phyloP scores from a whole-genome alignment of 2,888 invertebrate species.

The Elegia similella region DNA sequence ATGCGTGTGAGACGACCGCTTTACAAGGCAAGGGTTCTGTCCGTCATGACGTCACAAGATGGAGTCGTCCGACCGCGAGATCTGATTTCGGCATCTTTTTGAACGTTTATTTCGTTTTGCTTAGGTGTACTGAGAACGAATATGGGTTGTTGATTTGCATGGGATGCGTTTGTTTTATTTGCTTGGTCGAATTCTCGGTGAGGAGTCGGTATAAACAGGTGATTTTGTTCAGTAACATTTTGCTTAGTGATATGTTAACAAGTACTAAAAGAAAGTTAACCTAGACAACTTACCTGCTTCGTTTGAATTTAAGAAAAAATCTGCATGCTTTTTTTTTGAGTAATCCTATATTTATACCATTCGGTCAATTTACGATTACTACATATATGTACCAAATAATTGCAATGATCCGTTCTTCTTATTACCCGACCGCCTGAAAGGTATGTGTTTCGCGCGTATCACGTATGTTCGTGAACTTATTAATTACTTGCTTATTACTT shows the following conservation, averaged over 20 bases:
- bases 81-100: conserved; percentile 75
- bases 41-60: conserved; percentile 56
- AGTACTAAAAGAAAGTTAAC: no score
- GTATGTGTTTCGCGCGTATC: no score
- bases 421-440: no score
- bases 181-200: conserved; percentile 5
- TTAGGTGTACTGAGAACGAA: conserved; percentile 4
- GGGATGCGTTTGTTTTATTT: conserved; percentile 5
- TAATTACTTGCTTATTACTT: no score
- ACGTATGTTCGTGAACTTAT: no score
- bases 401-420: no score
- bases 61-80: conserved; percentile 63
- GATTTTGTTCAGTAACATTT: background rate
- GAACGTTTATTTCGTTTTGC: conserved; percentile 49
- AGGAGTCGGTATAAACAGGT: background rate
- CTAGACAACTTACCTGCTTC: no score
- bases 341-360: no score
- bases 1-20: conserved; percentile 46
- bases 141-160: conserved; percentile 13
- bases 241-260: background rate
- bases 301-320: no score
- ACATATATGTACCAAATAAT: no score
- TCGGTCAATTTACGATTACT: no score
- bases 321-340: no score
- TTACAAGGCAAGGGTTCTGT: conserved; percentile 70